Conservation (phyloP, 2,113 vertebrate genomes). For the Callipepla californica region DNA sequence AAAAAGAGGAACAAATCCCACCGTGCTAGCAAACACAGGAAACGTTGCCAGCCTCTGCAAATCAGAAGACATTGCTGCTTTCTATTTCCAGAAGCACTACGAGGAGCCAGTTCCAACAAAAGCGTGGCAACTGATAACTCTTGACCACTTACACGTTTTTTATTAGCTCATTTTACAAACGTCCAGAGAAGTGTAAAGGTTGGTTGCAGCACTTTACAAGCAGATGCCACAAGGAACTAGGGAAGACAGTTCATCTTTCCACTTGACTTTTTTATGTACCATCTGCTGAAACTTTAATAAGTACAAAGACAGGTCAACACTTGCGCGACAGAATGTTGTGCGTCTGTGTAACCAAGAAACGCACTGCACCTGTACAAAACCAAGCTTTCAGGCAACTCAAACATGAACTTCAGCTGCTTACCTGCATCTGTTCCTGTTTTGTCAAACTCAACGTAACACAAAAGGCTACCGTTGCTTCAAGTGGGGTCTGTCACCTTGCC, state of each 20-base stretch:
- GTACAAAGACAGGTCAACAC: slow-evolving; percentile 18
- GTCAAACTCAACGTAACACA: slow-evolving; percentile 11
- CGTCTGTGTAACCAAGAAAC: slow-evolving; percentile 43
- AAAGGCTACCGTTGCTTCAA: slow-evolving; percentile 36
- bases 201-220: slow-evolving; percentile 8
- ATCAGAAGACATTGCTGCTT: slow-evolving; percentile 1
- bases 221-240: background rate
- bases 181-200: slow-evolving; percentile 34
- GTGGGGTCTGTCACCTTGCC: slow-evolving; percentile 31
- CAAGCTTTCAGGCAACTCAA: background rate
- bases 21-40: background rate
- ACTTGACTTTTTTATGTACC: slow-evolving; percentile 20
- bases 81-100: background rate
- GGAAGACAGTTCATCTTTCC: background rate
- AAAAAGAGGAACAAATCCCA: slow-evolving; percentile 37
- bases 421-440: slow-evolving; percentile 9
- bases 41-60: background rate
- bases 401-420: slow-evolving; percentile 47
- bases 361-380: background rate
- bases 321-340: background rate
- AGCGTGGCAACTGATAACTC: background rate
- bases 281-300: slow-evolving; percentile 4
- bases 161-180: slow-evolving; percentile 22
- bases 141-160: background rate
- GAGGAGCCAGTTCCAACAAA: background rate